These are phyloP conservation scores for Pyrgus malvae DNA, from an alignment of 2,888 invertebrate species.

Conservation along the genomic window DNA sequence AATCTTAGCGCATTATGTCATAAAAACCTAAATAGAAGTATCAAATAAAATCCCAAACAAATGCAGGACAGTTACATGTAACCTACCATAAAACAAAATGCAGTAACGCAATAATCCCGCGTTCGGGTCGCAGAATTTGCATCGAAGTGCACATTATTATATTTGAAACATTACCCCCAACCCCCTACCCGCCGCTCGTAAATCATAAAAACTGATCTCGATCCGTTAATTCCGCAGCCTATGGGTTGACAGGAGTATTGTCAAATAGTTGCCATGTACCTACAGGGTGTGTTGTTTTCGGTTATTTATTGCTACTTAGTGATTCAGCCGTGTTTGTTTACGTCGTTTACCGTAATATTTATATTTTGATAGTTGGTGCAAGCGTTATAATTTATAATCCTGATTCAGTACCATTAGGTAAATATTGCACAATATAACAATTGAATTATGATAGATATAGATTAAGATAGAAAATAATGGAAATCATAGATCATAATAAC, in stretches of 20 bases:
- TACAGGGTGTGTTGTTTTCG: neutral
- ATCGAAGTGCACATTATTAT: slow-evolving; percentile 63
- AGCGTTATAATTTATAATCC: too few relatives aligned
- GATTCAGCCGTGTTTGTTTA: too few relatives aligned
- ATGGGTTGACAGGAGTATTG: slow-evolving; percentile 48
- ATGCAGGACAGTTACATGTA: neutral
- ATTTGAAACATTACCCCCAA: slow-evolving; percentile 49
- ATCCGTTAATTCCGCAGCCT: slow-evolving; percentile 63
- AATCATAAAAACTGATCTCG: slow-evolving; percentile 72
- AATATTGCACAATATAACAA: too few relatives aligned
- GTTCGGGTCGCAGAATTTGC: slow-evolving; percentile 48
- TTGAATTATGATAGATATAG: too few relatives aligned
- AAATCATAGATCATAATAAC: too few relatives aligned
- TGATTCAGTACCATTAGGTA: too few relatives aligned
- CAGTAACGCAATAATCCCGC: slow-evolving; percentile 36
- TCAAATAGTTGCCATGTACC: slow-evolving; percentile 28
- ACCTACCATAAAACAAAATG: neutral
- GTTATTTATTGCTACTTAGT: too few relatives aligned
- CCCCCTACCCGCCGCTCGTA: slow-evolving; percentile 54
- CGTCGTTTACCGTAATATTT: too few relatives aligned
- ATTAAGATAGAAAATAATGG: too few relatives aligned
- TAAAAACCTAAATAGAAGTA: too few relatives aligned
- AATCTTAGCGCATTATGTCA: too few relatives aligned
- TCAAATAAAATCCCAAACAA: neutral
- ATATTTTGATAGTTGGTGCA: too few relatives aligned